phyloP scores from a whole-genome alignment of 2,113 vertebrate genomes.

The Noctilio leporinus region DNA sequence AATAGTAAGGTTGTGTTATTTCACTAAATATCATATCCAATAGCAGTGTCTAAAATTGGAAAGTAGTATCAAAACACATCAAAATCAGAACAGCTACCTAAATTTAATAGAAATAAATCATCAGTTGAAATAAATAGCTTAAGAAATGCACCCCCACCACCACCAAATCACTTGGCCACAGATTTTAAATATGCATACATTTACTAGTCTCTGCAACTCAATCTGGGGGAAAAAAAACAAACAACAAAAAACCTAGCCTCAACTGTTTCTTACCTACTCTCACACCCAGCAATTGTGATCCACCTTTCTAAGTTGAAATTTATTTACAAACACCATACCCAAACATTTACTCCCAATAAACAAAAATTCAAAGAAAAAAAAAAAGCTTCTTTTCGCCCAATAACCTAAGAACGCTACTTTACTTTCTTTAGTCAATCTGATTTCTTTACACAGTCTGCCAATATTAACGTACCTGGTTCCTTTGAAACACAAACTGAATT shows the following conservation, averaged over 20 bases:
- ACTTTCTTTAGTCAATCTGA: neutral
- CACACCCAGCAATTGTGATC: neutral
- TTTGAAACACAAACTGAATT: neutral
- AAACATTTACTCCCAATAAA: neutral
- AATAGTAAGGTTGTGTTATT: constrained; percentile 44
- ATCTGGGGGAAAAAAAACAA: no score
- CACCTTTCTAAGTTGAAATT: neutral
- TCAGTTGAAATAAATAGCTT: neutral
- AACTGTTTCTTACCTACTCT: neutral
- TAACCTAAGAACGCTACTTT: neutral
- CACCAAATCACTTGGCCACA: neutral
- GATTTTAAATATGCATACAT: neutral
- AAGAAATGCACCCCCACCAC: neutral
- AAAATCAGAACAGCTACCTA: neutral
- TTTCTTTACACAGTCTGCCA: neutral
- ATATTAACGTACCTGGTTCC: neutral
- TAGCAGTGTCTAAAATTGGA: constrained; percentile 31
- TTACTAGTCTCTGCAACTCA: no score
- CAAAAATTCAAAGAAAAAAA: neutral
- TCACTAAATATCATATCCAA: neutral
- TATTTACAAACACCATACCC: neutral
- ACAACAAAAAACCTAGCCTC: no score
- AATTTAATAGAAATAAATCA: constrained; percentile 16
- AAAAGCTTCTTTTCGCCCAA: neutral
- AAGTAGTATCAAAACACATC: constrained; percentile 20